phyloP scores from a whole-genome alignment of 2,888 invertebrate species.

The Pseudococcus longispinus region DNA sequence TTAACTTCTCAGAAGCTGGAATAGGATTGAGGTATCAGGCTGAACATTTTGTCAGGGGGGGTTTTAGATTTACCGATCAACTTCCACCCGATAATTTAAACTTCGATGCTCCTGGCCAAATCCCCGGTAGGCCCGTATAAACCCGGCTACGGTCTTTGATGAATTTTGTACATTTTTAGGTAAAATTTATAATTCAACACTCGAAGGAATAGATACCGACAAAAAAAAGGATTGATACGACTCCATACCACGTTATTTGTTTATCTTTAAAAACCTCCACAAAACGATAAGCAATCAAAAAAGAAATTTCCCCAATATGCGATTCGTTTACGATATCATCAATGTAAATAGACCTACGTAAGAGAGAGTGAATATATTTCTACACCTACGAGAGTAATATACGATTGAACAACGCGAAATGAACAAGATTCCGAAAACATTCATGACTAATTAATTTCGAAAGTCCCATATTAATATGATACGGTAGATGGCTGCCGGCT shows the following conservation, averaged over 20 bases:
- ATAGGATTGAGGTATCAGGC: too few species aligned
- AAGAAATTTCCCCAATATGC: not conserved
- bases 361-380: not conserved
- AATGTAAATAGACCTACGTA: not conserved
- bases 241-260: not conserved
- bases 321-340: not conserved
- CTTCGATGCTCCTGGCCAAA: too few species aligned
- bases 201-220: too few species aligned
- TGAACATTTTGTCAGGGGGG: too few species aligned
- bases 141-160: too few species aligned
- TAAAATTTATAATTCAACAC: too few species aligned
- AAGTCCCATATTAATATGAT: not conserved
- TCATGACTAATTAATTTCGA: not conserved
- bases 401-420: not conserved
- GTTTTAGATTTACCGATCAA: too few species aligned
- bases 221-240: too few species aligned
- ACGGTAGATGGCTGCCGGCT: not conserved
- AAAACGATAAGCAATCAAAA: not conserved
- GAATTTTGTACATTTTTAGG: too few species aligned
- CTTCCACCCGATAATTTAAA: too few species aligned
- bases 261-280: not conserved
- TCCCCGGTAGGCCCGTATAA: too few species aligned
- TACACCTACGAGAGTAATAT: not conserved
- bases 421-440: not conserved
- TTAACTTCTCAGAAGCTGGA: too few species aligned